Base-by-base conservation (phyloP, 1,140 invertebrate genomes). In the Eupristina koningsbergeri region DNA sequence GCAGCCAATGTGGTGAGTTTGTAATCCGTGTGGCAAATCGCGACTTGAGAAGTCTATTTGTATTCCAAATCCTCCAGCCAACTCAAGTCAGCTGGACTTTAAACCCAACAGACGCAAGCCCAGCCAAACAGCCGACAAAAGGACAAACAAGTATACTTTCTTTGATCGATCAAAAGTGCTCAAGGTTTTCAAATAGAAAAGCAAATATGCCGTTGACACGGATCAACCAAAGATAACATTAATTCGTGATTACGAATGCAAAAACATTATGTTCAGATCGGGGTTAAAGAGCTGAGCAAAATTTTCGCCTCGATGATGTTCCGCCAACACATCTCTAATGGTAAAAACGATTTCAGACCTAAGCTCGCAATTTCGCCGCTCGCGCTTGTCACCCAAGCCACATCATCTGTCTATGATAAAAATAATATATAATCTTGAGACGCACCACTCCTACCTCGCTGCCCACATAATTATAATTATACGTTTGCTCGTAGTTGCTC, bases 331-430 rank as follows among this genome's bases (percentile, higher is more conserved):
- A 8, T 81, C 34, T 63, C 69, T 31, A 80, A 29, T 64, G 80
- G 80, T 82, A 82, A 82, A 75, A 19, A 34, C 67, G 69, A 74
- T 63, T 45, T 34, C 63, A 61, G 39, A 58, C 17, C 22, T 15
- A 9, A 31, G 22, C 9, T 39, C 26, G 36, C 31, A 3, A 31
- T 22, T 26, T 73, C 22, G 34, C 64, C 53, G 87, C 88, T 69
- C 86, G 85, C 53, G 87, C 88, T 69, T 87, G 85, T 88, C 84
- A 86, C 81, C 71, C 71, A 45, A 78, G 86, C 87, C 88, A 90
- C 89, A 89, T 89, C 88, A 89, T 87, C 85, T 86, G 86, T 85
- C 86, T 87, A 88, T 90, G 86, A 88, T 86, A 78, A 86, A 87
- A 90, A 86, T 84, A 80, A 87, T 89, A 87, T 86, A 85, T 86